Base-by-base conservation (phyloP, 2,888 invertebrate genomes). In the Rosalia funebris region DNA sequence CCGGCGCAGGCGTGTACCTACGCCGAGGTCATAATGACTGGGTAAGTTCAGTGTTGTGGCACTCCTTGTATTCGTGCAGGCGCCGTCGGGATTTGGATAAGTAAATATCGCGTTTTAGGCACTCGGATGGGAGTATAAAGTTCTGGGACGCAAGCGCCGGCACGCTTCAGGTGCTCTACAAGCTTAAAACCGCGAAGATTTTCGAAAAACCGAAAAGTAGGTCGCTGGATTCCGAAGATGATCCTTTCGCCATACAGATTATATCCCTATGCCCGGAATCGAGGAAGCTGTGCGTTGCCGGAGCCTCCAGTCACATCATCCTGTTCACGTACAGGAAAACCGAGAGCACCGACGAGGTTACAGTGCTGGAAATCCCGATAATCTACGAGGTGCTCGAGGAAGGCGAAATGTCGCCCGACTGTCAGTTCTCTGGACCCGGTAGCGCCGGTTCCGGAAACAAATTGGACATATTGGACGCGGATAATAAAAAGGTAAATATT, bases 71-170 rank as follows among this genome's bases (percentile, higher is more conserved):
- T 25, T 25, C 7, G 25, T 5, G 7, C 4, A 5, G 25, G 25
- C 25, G 25, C 7, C 25, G 25, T 7, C 4, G 4, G 3, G 25
- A 25, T 25, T 25, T 25, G 25, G 7, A 25, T 25, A 11, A n/a
- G 2, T n/a, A 34, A 34, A 34, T 7, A 46, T 52, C 45, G n/a
- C 36, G 53, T 70, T 69, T 10, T 62, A 95, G 96, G 48, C 98
- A 98, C 83, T 94, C 97, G 68, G 99, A 99, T 83, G 99, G 99
- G 52, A 96, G 96, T 78, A 87, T 99, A 57, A 98, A 98, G 82
- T 99, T 99, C 83, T 99, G 98, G 98, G 98, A 99, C 82, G 96
- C 96, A 44, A 96, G 96, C 77, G 96, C 95, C 53, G 96, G 96
- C 70, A 93, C 94, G 65, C 86, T 99, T 74, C 97, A 98, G 86